These are phyloP conservation scores for Cheilosia vernalis DNA, from an alignment of 2,888 invertebrate species.

Conservation along the genomic window DNA sequence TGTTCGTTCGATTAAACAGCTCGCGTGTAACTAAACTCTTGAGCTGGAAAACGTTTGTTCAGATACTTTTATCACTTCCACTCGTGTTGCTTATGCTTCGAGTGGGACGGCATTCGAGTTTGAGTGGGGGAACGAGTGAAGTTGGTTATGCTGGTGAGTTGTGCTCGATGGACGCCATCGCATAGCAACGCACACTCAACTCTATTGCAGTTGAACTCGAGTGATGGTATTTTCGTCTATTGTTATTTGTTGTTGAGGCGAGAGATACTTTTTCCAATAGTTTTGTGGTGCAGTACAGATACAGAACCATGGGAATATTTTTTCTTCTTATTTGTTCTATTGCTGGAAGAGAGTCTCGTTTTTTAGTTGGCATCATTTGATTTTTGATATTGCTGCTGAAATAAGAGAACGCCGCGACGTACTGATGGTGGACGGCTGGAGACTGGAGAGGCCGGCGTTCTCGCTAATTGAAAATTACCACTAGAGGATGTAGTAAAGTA, in stretches of 20 bases:
- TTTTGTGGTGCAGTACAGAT: conserved; percentile 34
- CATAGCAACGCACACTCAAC: conserved; percentile 55
- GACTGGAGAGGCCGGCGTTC: conserved; percentile 21
- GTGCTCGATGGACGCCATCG: conserved; percentile 34
- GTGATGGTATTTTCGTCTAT: conserved; percentile 52
- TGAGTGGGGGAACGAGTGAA: conserved; percentile 65
- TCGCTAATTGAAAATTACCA: conserved; percentile 73
- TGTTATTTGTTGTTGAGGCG: conserved; percentile 1
- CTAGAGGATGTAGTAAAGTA: conserved; percentile 51
- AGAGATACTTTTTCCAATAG: conserved; percentile 7
- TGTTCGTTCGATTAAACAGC: conserved; percentile 73
- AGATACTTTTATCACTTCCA: conserved; percentile 71
- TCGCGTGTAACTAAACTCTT: conserved; percentile 75
- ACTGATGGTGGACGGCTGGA: too few species aligned
- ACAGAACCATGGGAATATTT: conserved; percentile 38
- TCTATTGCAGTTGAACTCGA: conserved; percentile 14
- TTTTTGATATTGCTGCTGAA: not conserved
- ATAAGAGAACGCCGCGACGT: conserved; percentile 33
- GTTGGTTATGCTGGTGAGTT: conserved; percentile 52
- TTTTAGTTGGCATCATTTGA: conserved; percentile 7
- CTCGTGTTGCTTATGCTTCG: conserved; percentile 71
- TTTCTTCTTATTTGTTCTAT: conserved; percentile 40
- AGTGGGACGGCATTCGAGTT: conserved; percentile 27
- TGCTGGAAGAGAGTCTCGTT: conserved; percentile 15
- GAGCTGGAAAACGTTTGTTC: conserved; percentile 62